These are phyloP conservation scores for Sthenelais limicola DNA, from an alignment of 2,888 invertebrate genomes.

Conservation along the genomic window DNA sequence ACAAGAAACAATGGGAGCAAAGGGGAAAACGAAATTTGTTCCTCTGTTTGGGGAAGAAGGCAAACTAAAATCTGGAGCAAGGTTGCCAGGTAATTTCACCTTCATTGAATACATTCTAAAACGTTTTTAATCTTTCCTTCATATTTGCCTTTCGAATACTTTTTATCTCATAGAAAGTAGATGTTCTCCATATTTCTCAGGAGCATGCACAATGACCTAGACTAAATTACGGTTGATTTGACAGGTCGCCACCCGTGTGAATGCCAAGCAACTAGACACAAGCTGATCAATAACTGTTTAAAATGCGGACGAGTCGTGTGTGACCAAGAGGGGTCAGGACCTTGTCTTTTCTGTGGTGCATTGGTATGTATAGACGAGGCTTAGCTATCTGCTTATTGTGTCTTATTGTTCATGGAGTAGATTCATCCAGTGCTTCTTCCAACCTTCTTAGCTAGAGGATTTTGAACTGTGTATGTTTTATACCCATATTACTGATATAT, in stretches of 20 bases:
- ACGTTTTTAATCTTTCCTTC: not conserved
- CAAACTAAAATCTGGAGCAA: slow-evolving; percentile 73
- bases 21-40: slow-evolving; percentile 79
- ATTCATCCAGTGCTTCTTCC: too few relatives aligned
- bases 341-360: slow-evolving; percentile 92
- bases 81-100: slow-evolving; percentile 72
- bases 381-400: too few relatives aligned
- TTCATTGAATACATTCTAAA: too few relatives aligned
- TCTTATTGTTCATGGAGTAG: too few relatives aligned
- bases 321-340: slow-evolving; percentile 95
- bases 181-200: too few relatives aligned
- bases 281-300: slow-evolving; percentile 91
- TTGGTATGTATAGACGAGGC: slow-evolving; percentile 77
- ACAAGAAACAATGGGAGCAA: not conserved
- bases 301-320: slow-evolving; percentile 96
- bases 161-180: not conserved
- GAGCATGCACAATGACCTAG: not conserved
- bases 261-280: slow-evolving; percentile 93
- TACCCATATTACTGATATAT: too few relatives aligned
- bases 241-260: slow-evolving; percentile 88
- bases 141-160: not conserved
- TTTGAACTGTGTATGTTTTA: too few relatives aligned
- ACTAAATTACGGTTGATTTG: slow-evolving; percentile 11
- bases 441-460: too few relatives aligned
- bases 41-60: slow-evolving; percentile 84